Evolutionary conservation across 2,113 vertebrate genomes (phyloP), one percentile per base, ranked within the genome.

Genomic region (Oplegnathus fasciatus): DNA sequence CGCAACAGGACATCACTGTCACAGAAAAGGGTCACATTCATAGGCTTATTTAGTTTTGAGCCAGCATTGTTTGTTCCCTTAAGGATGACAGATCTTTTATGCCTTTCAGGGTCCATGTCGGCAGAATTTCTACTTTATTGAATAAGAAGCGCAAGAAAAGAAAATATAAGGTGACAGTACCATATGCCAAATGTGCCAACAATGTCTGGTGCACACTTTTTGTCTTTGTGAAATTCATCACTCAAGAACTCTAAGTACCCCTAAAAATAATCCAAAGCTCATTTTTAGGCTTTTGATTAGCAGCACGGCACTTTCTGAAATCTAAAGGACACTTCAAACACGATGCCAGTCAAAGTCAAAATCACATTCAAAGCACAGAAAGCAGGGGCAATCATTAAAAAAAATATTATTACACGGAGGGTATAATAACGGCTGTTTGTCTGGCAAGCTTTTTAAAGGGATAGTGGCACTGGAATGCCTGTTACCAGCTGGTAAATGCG

Each of bases 261-360:
- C 62, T 77, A 68, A 83, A 88, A 87, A 84, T 86, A 85, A 83
- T 76, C 75, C 44, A 55, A 57, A 74, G 64, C 75, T 81, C 20
- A 44, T 68, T 70, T 78, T 76, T 76, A 62, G 65, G 34, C 55
- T 84, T 78, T 86, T 89, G 80, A 81, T 85, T 84, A 81, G 70
- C 40, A 74, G 60, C 52, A 44, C 20, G 9, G 67, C 42, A 50
- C 70, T 85, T 62, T 62, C 2, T 62, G 30, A 84, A 84, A 79
- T 82, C 57, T 72, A 57, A 91, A 84, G 54, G 82, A 76, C 75
- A 82, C 89, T 91, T 89, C 50, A 84, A 78, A 78, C 14, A 3
- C 40, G 5, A 0, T 61, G 77, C 58, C 78, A 85, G 78, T 89
- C 85, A 84, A 83, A 75, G 74, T 87, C 80, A 83, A 77, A 82